Base-by-base conservation (phyloP, 2,113 vertebrate genomes). In the Neolamprologus cancellatus region DNA sequence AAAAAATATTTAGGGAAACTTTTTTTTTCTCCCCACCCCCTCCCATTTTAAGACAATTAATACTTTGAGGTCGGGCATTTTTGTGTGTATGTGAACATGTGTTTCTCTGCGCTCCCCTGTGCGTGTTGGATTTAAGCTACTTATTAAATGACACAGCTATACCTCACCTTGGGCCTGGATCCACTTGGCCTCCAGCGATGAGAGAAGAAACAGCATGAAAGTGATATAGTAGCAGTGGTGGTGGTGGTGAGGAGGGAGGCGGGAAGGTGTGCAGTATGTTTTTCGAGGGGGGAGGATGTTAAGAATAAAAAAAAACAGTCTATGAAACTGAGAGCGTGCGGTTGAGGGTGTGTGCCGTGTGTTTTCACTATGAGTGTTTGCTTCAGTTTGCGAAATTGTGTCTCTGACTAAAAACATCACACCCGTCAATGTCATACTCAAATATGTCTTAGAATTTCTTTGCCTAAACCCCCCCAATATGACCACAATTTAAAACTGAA, bases 101-200 rank as follows among this genome's bases (percentile, higher is more conserved):
- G 18, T 11, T 78, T 88, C 59, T 90, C 84, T 74, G 34, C 15
- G 89, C 85, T 64, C 11, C 18, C 59, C 18, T 88, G 78, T 89
- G 91, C 88, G 85, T 84, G 89, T 83, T 12, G 71, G 82, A 93
- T 89, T 81, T 92, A 93, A 93, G 91, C 92, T 87, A 89, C 91
- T 91, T 93, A 94, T 93, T 93, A 91, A 94, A 91, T 93, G 87
- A 94, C 89, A 93, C 89, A 30, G 90, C 88, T 85, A 87, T 86
- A 89, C 84, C 20, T 86, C 85, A 91, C 82, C 88, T 88, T 82
- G 78, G 87, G 84, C 88, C 85, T 20, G 14, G 83, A 90, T 85
- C 83, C 86, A 89, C 83, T 90, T 93, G 89, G 88, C 88, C 91
- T 92, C 48, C 84, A 64, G 89, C 36, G 13, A 84, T 50, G 59